Evolutionary conservation across 2,888 invertebrate species (phyloP).

Genomic region (Hofmannophila pseudospretella): DNA sequence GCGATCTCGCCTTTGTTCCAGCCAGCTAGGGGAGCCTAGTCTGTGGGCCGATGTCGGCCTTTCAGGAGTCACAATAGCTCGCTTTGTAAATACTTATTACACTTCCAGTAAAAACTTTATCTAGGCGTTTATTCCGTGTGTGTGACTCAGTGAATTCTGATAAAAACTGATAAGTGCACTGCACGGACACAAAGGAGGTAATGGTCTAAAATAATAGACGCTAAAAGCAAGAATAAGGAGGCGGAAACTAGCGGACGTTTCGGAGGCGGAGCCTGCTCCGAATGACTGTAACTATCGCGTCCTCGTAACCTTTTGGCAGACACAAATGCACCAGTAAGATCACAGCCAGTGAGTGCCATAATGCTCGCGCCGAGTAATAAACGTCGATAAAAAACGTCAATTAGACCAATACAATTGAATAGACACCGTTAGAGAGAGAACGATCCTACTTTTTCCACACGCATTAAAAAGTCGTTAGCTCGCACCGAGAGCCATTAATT

Average conservation of each 20-base stretch:
- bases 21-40: conserved; percentile 22
- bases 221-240: conserved; percentile 5
- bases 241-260: conserved; percentile 7
- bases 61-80: neutral
- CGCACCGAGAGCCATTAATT: conserved; percentile 49
- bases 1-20: conserved; percentile 33
- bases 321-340: conserved; percentile 29
- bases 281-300: conserved; percentile 17
- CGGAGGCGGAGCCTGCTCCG: conserved; percentile 15
- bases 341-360: conserved; percentile 41
- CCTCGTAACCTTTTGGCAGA: conserved; percentile 36
- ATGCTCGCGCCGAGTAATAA: conserved; percentile 33
- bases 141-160: too few species aligned
- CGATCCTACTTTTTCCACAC: conserved; percentile 34
- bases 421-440: conserved; percentile 31
- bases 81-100: neutral
- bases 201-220: too few species aligned
- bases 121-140: too few species aligned
- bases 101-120: neutral
- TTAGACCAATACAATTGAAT: conserved; percentile 51
- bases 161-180: neutral
- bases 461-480: conserved; percentile 53
- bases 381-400: conserved; percentile 45
- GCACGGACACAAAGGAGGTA: too few species aligned
- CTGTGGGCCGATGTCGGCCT: neutral